Conservation (phyloP, 2,888 invertebrate genomes). For the Penaeus monodon region DNA sequence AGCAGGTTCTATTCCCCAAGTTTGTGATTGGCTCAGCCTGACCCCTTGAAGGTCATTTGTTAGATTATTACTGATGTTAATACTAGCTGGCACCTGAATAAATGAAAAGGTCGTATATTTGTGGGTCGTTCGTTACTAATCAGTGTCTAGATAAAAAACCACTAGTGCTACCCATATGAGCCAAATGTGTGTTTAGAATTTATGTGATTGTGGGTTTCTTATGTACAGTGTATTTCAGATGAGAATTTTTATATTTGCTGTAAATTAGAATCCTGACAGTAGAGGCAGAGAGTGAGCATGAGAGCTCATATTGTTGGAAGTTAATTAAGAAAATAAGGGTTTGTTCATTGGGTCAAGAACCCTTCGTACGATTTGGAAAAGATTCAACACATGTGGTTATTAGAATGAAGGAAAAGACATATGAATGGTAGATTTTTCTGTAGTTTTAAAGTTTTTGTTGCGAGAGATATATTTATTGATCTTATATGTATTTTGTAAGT, state of each 20-base stretch:
- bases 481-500: neutral
- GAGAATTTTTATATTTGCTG: slow-evolving; percentile 60
- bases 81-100: slow-evolving; percentile 36
- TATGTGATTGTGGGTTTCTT: slow-evolving; percentile 51
- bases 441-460: slow-evolving; percentile 11
- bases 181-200: slow-evolving; percentile 44
- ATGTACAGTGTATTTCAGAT: slow-evolving; percentile 54
- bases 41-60: slow-evolving; percentile 8
- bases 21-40: neutral
- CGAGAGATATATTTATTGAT: slow-evolving; percentile 36
- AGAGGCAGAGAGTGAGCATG: slow-evolving; percentile 43
- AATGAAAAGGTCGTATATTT: slow-evolving; percentile 42
- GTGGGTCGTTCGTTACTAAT: slow-evolving; percentile 59
- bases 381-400: neutral
- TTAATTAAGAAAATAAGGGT: slow-evolving; percentile 10
- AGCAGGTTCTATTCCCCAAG: neutral
- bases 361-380: too few relatives aligned
- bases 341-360: neutral
- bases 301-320: slow-evolving; percentile 42
- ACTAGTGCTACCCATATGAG: slow-evolving; percentile 51
- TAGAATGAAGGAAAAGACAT: slow-evolving; percentile 22
- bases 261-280: slow-evolving; percentile 58
- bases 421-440: slow-evolving; percentile 1
- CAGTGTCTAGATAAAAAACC: slow-evolving; percentile 50
- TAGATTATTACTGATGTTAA: slow-evolving; percentile 11